phyloP scores from a whole-genome alignment of 2,888 invertebrate species.

The Galerucella pusilla region DNA sequence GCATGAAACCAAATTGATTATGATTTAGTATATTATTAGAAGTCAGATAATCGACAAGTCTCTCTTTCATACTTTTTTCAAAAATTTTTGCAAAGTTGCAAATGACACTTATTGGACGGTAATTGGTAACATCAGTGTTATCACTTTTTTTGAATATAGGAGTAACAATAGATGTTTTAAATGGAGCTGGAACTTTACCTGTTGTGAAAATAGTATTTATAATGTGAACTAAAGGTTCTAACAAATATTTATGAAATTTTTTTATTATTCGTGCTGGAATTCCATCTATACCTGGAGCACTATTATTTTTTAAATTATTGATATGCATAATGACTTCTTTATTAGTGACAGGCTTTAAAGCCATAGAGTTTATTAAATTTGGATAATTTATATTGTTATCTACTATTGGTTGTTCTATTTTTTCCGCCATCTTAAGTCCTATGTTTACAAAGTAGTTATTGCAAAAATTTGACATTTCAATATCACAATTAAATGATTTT shows the following conservation, averaged over 20 bases:
- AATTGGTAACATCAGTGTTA: neutral
- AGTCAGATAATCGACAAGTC: constrained; percentile 6
- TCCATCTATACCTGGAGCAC: no score
- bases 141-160: constrained; percentile 10
- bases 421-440: no score
- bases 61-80: constrained; percentile 3
- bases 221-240: constrained; percentile 15
- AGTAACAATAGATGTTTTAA: constrained; percentile 19
- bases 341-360: no score
- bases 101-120: neutral
- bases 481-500: neutral
- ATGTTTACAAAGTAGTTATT: no score
- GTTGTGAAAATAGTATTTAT: constrained; percentile 12
- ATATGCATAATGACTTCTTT: neutral
- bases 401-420: no score
- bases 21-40: neutral
- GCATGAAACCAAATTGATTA: constrained; percentile 19
- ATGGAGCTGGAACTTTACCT: neutral
- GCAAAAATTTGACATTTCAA: no score
- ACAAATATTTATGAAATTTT: constrained; percentile 5
- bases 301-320: neutral
- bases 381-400: no score
- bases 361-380: no score
- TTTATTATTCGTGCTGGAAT: neutral
- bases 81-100: constrained; percentile 19